Evolutionary conservation across 2,888 invertebrate genomes (phyloP).

Genomic region (Dryadula phaetusa): DNA sequence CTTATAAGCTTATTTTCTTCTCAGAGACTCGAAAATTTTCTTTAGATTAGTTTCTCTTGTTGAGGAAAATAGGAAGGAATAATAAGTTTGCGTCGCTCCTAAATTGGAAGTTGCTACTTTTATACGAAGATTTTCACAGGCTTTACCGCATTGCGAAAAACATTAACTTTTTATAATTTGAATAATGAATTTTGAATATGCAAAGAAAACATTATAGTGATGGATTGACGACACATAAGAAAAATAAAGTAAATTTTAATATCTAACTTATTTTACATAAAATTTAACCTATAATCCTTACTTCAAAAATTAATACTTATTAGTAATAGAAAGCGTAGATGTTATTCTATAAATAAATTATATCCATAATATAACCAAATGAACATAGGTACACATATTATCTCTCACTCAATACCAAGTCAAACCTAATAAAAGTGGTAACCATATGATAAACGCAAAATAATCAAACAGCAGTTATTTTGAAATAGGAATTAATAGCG

Average conservation of each 20-base stretch:
- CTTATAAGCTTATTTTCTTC: conserved; percentile 82
- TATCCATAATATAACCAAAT: no score
- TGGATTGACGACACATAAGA: no score
- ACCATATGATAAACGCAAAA: not conserved
- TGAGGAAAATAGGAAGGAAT: conserved; percentile 79
- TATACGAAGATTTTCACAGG: conserved; percentile 57
- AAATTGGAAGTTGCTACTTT: conserved; percentile 74
- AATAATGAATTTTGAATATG: conserved; percentile 7
- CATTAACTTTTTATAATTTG: conserved; percentile 43
- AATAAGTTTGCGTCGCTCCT: conserved; percentile 75
- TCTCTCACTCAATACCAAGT: not conserved
- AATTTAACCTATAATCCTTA: no score
- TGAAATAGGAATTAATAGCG: conserved; percentile 34
- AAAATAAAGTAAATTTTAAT: no score
- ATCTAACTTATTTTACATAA: no score
- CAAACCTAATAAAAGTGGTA: not conserved
- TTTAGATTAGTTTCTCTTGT: conserved; percentile 84
- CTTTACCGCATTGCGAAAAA: conserved; percentile 48
- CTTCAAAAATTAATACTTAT: no score
- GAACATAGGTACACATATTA: no score
- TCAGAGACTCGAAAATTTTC: conserved; percentile 80
- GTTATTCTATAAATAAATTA: no score
- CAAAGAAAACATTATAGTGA: not conserved
- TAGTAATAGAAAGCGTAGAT: no score
- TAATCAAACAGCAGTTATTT: conserved; percentile 32